Percentiles rank a stretch among this genome's conserved stretches.
Conservation (phyloP, 2,113 vertebrate species). For the Dasyornis broadbenti region DNA sequence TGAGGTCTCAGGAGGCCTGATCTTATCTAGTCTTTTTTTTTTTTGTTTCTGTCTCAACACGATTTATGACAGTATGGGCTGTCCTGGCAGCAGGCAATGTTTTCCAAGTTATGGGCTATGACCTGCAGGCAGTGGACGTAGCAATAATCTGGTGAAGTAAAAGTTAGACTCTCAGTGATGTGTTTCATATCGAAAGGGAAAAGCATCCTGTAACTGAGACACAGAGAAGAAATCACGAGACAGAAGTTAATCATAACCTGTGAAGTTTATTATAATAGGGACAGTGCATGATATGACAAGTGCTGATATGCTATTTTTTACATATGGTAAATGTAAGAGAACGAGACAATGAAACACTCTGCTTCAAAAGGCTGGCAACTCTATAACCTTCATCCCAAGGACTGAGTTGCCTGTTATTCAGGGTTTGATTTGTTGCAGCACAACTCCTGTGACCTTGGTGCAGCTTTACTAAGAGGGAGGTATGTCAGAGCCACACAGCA, state of each 20-base stretch:
- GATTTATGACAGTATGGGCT: not conserved
- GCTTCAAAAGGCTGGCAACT: not conserved
- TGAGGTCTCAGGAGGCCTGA: not conserved
- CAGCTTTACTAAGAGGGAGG: not conserved
- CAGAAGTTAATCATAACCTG: not conserved
- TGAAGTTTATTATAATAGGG: not conserved
- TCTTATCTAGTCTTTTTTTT: not conserved
- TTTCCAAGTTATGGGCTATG: not conserved
- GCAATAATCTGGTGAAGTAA: not conserved
- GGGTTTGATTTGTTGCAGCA: not conserved
- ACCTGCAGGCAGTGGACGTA: not conserved
- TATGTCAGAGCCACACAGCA: not conserved
- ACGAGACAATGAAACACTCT: not conserved
- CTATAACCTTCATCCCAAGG: not conserved
- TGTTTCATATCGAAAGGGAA: not conserved
- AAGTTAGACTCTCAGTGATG: not conserved
- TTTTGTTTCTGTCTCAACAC: not conserved
- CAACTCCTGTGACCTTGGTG: not conserved
- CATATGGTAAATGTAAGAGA: not conserved
- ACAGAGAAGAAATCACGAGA: not conserved
- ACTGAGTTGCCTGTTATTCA: not conserved
- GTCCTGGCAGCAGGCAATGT: not conserved
- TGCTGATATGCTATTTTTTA: not conserved
- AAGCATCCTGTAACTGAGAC: not conserved
- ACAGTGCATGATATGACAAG: not conserved